A percentile compares a stretch with the other conserved stretches of the same genome.
Evolutionary conservation across 2,113 vertebrate species (phyloP).

Genomic region (Plecotus auritus): DNA sequence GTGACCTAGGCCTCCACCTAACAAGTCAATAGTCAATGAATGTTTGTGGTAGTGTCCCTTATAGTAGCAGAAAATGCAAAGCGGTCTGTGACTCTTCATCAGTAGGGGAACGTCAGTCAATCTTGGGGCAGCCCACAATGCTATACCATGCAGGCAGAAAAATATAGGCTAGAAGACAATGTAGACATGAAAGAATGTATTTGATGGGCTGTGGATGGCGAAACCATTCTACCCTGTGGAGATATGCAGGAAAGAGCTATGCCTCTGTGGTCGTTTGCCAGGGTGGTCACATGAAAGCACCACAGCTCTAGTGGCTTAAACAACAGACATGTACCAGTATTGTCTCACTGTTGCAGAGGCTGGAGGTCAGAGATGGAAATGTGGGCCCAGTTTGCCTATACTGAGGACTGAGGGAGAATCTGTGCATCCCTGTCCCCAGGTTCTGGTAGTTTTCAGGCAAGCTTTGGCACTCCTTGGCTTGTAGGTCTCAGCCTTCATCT

Average conservation of each 20-base stretch:
- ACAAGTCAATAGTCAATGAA: background rate
- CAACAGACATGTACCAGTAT: too few relatives aligned
- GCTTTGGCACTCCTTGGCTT: background rate
- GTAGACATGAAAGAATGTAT: too few relatives aligned
- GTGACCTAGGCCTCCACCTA: background rate
- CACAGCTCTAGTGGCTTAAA: background rate
- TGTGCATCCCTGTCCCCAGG: background rate
- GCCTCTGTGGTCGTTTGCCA: background rate
- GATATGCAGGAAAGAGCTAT: background rate
- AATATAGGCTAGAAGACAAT: background rate
- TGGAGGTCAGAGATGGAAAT: background rate
- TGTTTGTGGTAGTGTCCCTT: background rate
- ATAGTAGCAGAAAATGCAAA: background rate
- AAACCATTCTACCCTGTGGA: rapidly evolving
- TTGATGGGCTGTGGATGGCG: background rate
- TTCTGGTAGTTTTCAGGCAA: background rate
- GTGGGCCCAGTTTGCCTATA: background rate
- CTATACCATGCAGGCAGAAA: background rate
- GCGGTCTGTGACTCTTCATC: background rate
- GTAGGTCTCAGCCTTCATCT: background rate
- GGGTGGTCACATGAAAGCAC: background rate
- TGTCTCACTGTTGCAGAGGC: background rate
- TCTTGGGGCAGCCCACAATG: background rate
- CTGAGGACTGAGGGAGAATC: background rate
- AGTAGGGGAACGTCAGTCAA: too few relatives aligned